phyloP scores from a whole-genome alignment of 2,113 vertebrate genomes.

The Psettodes erumei region DNA sequence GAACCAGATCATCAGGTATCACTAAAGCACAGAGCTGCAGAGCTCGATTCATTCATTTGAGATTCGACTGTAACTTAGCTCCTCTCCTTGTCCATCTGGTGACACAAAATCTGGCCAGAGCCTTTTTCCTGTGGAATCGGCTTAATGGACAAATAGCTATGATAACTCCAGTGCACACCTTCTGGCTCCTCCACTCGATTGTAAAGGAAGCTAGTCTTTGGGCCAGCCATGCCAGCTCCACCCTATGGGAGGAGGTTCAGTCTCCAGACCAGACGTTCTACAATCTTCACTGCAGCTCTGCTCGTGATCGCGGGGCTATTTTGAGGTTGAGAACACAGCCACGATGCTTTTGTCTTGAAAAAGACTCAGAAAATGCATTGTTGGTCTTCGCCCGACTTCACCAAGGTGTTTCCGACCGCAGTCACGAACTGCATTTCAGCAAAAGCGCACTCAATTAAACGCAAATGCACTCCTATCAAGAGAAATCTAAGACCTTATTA shows the following conservation, averaged over 20 bases:
- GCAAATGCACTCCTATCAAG: conserved; percentile 24
- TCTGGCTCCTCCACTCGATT: conserved; percentile 21
- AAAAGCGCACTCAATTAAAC: conserved; percentile 34
- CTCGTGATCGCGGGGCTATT: conserved; percentile 11
- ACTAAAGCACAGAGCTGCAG: conserved; percentile 20
- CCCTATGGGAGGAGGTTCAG: conserved; percentile 3
- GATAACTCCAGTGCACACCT: conserved; percentile 44
- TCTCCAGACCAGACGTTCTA: conserved; percentile 7
- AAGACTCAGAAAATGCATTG: not conserved
- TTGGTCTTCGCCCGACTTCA: not conserved
- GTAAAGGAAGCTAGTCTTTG: conserved; percentile 9
- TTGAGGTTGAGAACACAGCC: not conserved
- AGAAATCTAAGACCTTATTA: conserved; percentile 25
- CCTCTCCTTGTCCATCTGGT: conserved; percentile 22
- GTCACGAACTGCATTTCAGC: not conserved
- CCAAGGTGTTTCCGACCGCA: conserved; percentile 27
- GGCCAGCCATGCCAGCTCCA: not conserved
- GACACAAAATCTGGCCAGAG: conserved; percentile 17
- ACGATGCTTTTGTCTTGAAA: conserved; percentile 4
- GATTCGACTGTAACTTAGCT: conserved; percentile 20
- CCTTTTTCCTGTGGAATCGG: conserved; percentile 26
- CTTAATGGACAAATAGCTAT: conserved; percentile 35
- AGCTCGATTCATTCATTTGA: conserved; percentile 29
- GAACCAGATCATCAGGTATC: conserved; percentile 25
- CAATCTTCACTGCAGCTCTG: conserved; percentile 12